Evolutionary conservation across 2,888 invertebrate genomes (phyloP).

Genomic region (Ferrisia virgata): DNA sequence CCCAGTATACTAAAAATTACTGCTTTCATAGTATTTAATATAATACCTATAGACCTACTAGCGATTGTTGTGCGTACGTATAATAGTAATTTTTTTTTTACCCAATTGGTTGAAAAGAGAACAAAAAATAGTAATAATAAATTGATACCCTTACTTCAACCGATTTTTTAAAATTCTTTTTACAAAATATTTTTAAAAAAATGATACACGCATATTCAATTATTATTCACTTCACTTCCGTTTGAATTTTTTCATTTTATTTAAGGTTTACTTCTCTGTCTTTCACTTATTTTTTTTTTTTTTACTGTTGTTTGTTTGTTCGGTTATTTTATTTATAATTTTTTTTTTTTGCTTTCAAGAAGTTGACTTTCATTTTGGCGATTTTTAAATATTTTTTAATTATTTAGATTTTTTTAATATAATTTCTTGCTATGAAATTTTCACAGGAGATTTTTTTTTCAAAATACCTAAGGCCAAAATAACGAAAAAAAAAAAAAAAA

Average conservation of each 20-base stretch:
- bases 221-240: not conserved
- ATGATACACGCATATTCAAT: not conserved
- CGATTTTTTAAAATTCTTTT: no score
- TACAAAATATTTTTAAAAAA: not conserved
- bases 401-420: slow-evolving; percentile 38
- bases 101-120: no score
- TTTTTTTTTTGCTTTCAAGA: slow-evolving; percentile 65
- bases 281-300: not conserved
- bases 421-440: slow-evolving; percentile 38
- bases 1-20: not conserved
- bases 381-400: slow-evolving; percentile 42
- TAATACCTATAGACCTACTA: no score
- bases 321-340: not conserved
- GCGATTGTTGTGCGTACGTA: no score
- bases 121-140: no score
- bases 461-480: not conserved
- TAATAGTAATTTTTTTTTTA: no score
- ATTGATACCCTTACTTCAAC: no score
- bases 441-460: not conserved
- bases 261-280: slow-evolving; percentile 47
- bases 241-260: not conserved
- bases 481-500: not conserved
- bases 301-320: not conserved
- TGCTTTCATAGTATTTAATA: no score
- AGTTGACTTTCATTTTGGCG: slow-evolving; percentile 86